phyloP scores from a whole-genome alignment of 2,797 vertebrate genomes.

The Sebastes oblongus region DNA sequence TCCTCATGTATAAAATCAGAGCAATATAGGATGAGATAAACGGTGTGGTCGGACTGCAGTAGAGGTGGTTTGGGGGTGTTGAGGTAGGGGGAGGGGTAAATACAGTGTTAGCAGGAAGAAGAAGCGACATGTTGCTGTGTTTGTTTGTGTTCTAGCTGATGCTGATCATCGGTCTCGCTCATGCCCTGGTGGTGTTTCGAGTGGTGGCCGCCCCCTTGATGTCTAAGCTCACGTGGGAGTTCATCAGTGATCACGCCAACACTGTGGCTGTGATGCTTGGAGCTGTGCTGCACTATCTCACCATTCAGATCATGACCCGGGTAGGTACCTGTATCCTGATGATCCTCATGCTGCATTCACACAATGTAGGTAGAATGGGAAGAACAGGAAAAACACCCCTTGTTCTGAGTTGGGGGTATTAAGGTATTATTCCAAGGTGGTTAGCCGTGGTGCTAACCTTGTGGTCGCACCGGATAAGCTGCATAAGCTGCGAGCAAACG shows the following conservation, averaged over 20 bases:
- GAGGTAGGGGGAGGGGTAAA: too few relatives aligned
- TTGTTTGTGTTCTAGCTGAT: slow-evolving; percentile 52
- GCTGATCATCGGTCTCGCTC: slow-evolving; percentile 87
- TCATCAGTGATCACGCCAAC: slow-evolving; percentile 81
- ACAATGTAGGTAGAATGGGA: not conserved
- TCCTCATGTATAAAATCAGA: not conserved
- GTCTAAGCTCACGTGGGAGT: slow-evolving; percentile 55
- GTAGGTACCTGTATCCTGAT: slow-evolving; percentile 28
- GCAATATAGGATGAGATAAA: not conserved
- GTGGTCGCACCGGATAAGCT: not conserved
- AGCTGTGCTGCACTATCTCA: slow-evolving; percentile 90
- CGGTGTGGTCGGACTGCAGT: too few relatives aligned
- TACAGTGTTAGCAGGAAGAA: not conserved
- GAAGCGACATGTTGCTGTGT: not conserved
- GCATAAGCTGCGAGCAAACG: not conserved
- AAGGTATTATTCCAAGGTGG: not conserved
- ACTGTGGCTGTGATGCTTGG: slow-evolving; percentile 83
- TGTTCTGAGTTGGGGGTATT: not conserved
- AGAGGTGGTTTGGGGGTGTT: too few relatives aligned
- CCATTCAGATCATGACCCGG: slow-evolving; percentile 80
- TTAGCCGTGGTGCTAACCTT: not conserved
- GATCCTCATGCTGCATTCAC: not conserved
- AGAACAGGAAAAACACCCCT: not conserved
- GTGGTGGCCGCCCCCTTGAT: slow-evolving; percentile 82
- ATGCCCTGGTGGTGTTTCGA: slow-evolving; percentile 88